Base-by-base conservation (phyloP, 37 sponge, comb jelly and placozoan species). In the Lycopodina hypogea region DNA sequence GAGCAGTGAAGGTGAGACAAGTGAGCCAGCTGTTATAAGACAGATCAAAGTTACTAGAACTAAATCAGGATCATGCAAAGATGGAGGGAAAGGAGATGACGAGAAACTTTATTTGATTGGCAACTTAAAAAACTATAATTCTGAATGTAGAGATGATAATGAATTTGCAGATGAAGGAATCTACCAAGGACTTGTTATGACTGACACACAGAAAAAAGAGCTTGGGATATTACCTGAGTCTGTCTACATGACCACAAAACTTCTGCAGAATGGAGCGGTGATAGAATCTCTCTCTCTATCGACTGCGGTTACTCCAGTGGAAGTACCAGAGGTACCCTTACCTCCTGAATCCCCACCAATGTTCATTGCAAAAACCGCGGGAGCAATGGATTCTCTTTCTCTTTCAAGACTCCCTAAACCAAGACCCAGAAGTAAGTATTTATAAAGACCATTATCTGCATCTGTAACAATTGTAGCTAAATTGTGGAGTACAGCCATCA, bases 181-280 rank as follows among this genome's bases (percentile, higher is more conserved):
- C 7, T 65, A 65, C 66, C 86, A 87, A 26, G 87, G 87, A 4
- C 63, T 87, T 0, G 58, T 66, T 2, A 73, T 79, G 56, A 78
- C 78, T 4, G 81, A 87, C 35, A 23, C 1, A 15, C 53, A 80
- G 58, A 57, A 56, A 34, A 55, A 61, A 48, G 17, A 38, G 1
- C 56, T 76, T 11, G 80, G 76, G 1, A 87, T 87, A 0, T 9
- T 87, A 11, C 87, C 87, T 12, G 81, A 75, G 50, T 56, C 62
- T 21, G n/a, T 87, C 45, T 79, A 74, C 64, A 80, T 87, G 81
- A 87, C 87, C 6, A 51, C 74, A 1, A 66, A 57, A 12, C 76
- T 76, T 15, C n/a, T 76, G 22, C 23, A 76, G 76, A 76, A 59
- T 2, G 35, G 55, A 42, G 74, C 45, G 21, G 1, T 32, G 2